A percentile compares a stretch with the other conserved stretches of the same genome.
Evolutionary conservation across 2,797 vertebrate genomes (phyloP).

Genomic region (Ispidina picta): DNA sequence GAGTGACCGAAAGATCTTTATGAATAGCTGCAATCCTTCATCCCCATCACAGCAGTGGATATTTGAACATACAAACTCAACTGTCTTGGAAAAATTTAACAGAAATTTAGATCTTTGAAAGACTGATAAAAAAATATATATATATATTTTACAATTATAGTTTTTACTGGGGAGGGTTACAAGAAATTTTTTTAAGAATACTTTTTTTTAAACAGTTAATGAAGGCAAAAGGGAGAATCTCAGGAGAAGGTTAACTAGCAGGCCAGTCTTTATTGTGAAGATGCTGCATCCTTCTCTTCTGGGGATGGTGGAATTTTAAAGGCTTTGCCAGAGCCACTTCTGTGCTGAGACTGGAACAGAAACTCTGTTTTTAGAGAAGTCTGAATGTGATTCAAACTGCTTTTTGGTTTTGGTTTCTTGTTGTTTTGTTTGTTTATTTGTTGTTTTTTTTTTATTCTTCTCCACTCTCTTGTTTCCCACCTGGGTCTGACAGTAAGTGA

Average conservation of each 20-base stretch:
- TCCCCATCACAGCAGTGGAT: slow-evolving; percentile 91
- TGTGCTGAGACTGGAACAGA: slow-evolving; percentile 44
- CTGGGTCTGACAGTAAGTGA: slow-evolving; percentile 18
- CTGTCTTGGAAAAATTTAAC: slow-evolving; percentile 91
- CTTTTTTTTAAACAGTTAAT: slow-evolving; percentile 67
- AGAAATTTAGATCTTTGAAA: slow-evolving; percentile 76
- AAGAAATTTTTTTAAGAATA: slow-evolving; percentile 59
- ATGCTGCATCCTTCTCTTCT: slow-evolving; percentile 72
- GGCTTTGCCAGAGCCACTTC: slow-evolving; percentile 54
- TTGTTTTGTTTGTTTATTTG: neutral
- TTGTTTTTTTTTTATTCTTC: neutral
- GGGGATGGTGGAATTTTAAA: slow-evolving; percentile 43
- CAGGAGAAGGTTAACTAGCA: slow-evolving; percentile 71
- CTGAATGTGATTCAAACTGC: slow-evolving; percentile 47
- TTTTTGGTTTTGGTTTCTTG: neutral
- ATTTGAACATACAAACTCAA: slow-evolving; percentile 91
- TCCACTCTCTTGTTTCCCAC: neutral
- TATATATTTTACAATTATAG: slow-evolving; percentile 76
- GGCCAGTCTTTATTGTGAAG: slow-evolving; percentile 71
- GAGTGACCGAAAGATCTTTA: slow-evolving; percentile 88
- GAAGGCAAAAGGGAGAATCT: slow-evolving; percentile 74
- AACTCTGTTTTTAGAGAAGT: slow-evolving; percentile 60
- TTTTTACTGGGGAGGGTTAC: slow-evolving; percentile 75
- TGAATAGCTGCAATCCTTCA: slow-evolving; percentile 87
- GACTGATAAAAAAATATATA: slow-evolving; percentile 38